phyloP scores from a whole-genome alignment of 2,113 vertebrate species.

The Dendrocopos noguchii region DNA sequence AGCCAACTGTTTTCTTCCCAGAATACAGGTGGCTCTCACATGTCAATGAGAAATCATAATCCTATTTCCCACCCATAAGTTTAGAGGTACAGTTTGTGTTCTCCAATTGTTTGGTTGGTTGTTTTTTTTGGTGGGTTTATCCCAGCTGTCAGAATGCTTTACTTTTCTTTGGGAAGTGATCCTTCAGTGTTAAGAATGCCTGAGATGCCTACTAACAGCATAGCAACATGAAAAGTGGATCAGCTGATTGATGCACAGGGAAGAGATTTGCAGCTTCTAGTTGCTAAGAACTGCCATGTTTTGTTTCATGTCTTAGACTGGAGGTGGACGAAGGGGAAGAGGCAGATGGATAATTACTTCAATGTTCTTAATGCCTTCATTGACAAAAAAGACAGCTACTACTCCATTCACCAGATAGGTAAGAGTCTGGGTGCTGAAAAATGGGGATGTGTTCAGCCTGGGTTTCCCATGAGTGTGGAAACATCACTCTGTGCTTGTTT shows the following conservation, averaged over 20 bases:
- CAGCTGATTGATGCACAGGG: not conserved
- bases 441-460: not conserved
- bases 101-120: not conserved
- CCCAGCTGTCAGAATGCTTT: not conserved
- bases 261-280: not conserved
- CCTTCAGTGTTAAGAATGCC: not conserved
- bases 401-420: constrained; percentile 99
- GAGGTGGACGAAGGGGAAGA: constrained; percentile 88
- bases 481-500: not conserved
- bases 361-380: constrained; percentile 93
- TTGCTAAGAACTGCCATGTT: not conserved
- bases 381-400: constrained; percentile 98
- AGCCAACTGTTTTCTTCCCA: not conserved
- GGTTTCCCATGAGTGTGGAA: not conserved
- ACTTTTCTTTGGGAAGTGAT: not conserved
- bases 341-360: constrained; percentile 88
- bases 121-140: not conserved
- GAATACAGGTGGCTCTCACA: not conserved
- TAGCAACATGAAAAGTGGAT: accelerated
- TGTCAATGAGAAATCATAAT: not conserved
- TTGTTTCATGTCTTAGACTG: constrained; percentile 81
- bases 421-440: constrained; percentile 25
- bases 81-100: not conserved
- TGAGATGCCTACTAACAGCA: not conserved
- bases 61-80: not conserved